Base-by-base conservation (phyloP, 2,888 invertebrate genomes). In the Zele albiditarsus region DNA sequence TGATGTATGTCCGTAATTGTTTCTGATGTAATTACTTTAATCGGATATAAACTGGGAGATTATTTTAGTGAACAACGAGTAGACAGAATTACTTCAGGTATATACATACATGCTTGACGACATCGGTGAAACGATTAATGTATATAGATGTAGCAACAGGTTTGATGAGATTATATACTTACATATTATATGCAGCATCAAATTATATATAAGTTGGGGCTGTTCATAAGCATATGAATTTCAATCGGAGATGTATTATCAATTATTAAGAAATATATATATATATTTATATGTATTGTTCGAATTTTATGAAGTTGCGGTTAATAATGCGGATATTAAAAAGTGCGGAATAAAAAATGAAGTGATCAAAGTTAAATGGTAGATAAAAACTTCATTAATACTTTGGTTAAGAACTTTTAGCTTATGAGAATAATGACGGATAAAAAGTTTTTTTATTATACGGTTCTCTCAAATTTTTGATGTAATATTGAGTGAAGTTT, bases 41-140 rank as follows among this genome's bases (percentile, higher is more conserved):
- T 70, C 42, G 70, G 70, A 70, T 38, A 71, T 71, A 60, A 71
- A 71, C 46, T 27, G 42, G 14, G 60, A n/a, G 62, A 71, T 71
- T 71, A 71, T 71, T 71, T 42, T 42, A 6, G 70, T 71, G 62
- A 60, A 60, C 70, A 71, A 62, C 12, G 16, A 20, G 42, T 27
- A 28, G 5, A 14, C 6, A 16, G 46, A 49, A 67, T 46, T 38
- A 33, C 58, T 58, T 60, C 14, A 58, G 70, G 23, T 58, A 25
- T 16, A 58, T 70, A 8, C 2, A 6, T 38, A 8, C 12, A 8
- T 38, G 12, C 38, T 38, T 38, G 38, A 70, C 38, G 57, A 70
- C 66, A 66, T 20, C 23, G 46, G 23, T 66, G 66, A 46, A 31
- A 33, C 70, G 70, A 70, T 70, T 70, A 70, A 60, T 38, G 38